These are phyloP conservation scores for Mus spicilegus DNA, from an alignment of 2,113 vertebrate species.

Conservation along the genomic window DNA sequence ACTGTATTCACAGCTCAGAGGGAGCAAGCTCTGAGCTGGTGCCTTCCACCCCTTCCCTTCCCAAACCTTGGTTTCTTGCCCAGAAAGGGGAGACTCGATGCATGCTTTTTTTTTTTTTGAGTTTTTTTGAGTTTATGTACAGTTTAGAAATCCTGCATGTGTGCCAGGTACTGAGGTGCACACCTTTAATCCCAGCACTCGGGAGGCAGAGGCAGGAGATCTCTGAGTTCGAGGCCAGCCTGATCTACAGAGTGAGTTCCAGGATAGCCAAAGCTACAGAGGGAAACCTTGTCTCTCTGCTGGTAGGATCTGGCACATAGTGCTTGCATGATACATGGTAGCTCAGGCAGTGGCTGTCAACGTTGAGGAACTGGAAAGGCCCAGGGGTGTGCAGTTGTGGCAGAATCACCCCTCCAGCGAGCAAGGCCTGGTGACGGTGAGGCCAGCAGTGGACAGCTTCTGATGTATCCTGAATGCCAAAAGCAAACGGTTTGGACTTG, in stretches of 20 bases:
- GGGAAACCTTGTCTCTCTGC: neutral
- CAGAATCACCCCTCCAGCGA: neutral
- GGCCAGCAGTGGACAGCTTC: neutral
- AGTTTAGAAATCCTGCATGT: constrained; percentile 4
- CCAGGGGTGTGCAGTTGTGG: neutral
- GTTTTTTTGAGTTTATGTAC: neutral
- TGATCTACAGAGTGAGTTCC: neutral
- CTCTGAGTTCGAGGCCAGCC: neutral
- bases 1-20: neutral
- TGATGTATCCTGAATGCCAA: constrained; percentile 22
- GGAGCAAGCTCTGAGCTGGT: neutral
- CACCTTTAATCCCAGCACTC: neutral
- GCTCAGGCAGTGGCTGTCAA: neutral
- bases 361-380: neutral
- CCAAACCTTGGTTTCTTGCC: neutral
- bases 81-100: neutral
- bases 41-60: neutral
- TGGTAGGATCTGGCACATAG: neutral
- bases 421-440: neutral
- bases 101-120: neutral
- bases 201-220: neutral
- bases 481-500: constrained; percentile 40
- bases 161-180: neutral
- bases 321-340: neutral
- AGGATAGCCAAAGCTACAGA: neutral